Base-by-base conservation (phyloP, 2,888 invertebrate genomes). In the Rhaphigaster nebulosa region DNA sequence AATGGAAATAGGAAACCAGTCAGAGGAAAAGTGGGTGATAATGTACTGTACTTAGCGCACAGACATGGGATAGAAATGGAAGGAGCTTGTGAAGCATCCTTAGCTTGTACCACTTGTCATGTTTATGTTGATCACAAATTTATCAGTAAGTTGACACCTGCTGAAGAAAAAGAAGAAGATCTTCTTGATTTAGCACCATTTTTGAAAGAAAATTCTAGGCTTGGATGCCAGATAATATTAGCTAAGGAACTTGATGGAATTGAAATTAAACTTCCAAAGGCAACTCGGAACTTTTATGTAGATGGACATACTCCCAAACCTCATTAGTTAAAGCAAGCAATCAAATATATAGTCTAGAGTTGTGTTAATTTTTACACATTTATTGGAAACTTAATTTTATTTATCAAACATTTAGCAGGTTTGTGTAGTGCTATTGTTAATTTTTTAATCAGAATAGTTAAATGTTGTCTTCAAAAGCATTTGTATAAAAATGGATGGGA, bases 91-190 rank as follows among this genome's bases (percentile, higher is more conserved):
- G 99, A 99, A 94, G 99, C 99, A 1, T 99, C 99, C 0, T 93
- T 99, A 93, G 99, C 99, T 0, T 99, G 99, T 93, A 99, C 98
- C 34, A 99, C 99, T 0, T 99, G 99, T 93, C 99, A 99, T 94
- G 97, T 99, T 0, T 99, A 99, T 93, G 97, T 99, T 10, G 94
- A 97, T 91, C 95, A 96, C 87, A 94, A 97, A 52, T 96, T 95
- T 93, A 93, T 95, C 41, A 96, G 97, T 91, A 96, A 96, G 93
- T 94, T 99, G 91, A 96, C 97, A 1, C 94, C 95, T 88, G 96
- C 99, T 0, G 96, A 96, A 88, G 99, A 99, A 93, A 97, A 97
- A 93, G 99, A 99, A 94, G 99, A 99, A 93, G 99, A 99, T 94
- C 95, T 99, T 93, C 94, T 99, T 92, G 99, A 99, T 94, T 96